Evolutionary conservation across 2,888 invertebrate species (phyloP).

Genomic region (Chaetoderma sp.): DNA sequence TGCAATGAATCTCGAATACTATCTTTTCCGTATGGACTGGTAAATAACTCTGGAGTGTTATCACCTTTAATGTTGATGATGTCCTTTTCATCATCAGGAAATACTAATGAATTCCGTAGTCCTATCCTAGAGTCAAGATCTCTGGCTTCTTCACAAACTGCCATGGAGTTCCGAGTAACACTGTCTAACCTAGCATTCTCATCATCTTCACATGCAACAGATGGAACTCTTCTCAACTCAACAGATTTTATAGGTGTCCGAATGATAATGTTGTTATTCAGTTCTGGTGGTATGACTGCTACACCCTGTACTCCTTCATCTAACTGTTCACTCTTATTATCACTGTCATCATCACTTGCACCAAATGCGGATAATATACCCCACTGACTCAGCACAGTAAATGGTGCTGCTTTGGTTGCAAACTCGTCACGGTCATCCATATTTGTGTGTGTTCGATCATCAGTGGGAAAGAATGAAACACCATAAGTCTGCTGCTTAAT

Average conservation of each 20-base stretch:
- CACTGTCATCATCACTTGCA: constrained; percentile 83
- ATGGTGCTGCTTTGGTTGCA: constrained; percentile 68
- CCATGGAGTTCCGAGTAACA: constrained; percentile 51
- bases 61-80: no score
- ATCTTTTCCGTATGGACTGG: background rate
- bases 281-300: no score
- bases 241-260: background rate
- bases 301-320: no score
- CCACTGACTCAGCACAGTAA: constrained; percentile 94
- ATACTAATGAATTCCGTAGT: constrained; percentile 51
- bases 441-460: constrained; percentile 58
- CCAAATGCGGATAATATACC: constrained; percentile 89
- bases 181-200: constrained; percentile 55
- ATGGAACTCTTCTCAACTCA: background rate
- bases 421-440: constrained; percentile 63
- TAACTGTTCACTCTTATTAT: constrained; percentile 43
- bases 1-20: background rate
- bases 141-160: background rate
- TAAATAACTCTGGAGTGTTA: background rate
- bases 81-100: constrained; percentile 54
- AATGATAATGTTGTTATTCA: no score
- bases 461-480: no score
- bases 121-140: constrained; percentile 41
- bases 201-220: constrained; percentile 38
- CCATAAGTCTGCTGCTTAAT: background rate